Percentiles rank a stretch among this genome's conserved stretches.
Conservation (phyloP, 2,113 vertebrate genomes). For the Cottus gobio region DNA sequence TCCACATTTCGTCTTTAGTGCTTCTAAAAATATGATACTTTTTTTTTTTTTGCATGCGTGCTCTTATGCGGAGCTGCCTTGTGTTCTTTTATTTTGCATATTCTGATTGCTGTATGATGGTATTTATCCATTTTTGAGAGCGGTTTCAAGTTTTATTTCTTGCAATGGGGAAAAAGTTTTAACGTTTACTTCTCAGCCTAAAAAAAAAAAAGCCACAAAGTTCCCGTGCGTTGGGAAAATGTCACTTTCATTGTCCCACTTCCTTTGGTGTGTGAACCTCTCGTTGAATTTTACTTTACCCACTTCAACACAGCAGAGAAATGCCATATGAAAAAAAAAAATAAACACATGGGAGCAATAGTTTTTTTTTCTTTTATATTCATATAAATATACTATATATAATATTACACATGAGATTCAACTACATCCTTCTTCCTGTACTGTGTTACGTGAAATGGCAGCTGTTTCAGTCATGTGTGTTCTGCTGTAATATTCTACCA, state of each 20-base stretch:
- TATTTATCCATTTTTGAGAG: slow-evolving; percentile 81
- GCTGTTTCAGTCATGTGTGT: slow-evolving; percentile 86
- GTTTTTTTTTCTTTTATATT: slow-evolving; percentile 76
- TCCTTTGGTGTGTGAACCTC: slow-evolving; percentile 73
- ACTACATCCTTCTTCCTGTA: slow-evolving; percentile 84
- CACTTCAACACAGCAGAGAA: slow-evolving; percentile 75
- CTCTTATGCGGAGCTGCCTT: slow-evolving; percentile 87
- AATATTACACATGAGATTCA: slow-evolving; percentile 79
- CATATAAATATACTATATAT: slow-evolving; percentile 76
- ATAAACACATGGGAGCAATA: slow-evolving; percentile 84
- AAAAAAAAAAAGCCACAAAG: slow-evolving; percentile 53
- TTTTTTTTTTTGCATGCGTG: slow-evolving; percentile 81
- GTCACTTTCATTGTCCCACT: slow-evolving; percentile 72
- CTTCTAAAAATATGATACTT: slow-evolving; percentile 54
- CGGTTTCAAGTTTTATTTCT: slow-evolving; percentile 77
- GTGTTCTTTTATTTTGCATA: slow-evolving; percentile 88
- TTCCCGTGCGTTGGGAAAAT: slow-evolving; percentile 60
- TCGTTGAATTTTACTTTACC: slow-evolving; percentile 71
- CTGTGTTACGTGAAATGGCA: slow-evolving; percentile 87
- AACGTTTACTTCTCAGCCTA: slow-evolving; percentile 71
- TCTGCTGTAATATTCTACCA: slow-evolving; percentile 86
- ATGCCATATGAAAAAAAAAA: slow-evolving; percentile 71
- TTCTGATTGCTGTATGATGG: slow-evolving; percentile 87
- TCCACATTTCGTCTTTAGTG: slow-evolving; percentile 74
- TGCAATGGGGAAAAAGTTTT: slow-evolving; percentile 46